A percentile compares a stretch with the other conserved stretches of the same genome.
These are phyloP conservation scores for Melinaea menophilus DNA, from an alignment of 2,888 invertebrate species.

Conservation along the genomic window DNA sequence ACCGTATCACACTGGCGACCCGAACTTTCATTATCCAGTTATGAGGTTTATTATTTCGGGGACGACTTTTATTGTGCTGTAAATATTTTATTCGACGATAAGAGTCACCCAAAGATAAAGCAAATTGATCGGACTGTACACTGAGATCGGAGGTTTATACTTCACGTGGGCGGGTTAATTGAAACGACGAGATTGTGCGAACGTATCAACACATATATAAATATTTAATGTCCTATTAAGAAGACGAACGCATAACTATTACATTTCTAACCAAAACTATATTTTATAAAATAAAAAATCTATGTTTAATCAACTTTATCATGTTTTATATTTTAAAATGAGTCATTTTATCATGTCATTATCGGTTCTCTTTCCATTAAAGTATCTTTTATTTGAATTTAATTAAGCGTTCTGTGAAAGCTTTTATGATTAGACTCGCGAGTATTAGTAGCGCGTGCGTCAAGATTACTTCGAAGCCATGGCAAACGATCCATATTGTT, in stretches of 20 bases:
- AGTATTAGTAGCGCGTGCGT: slow-evolving; percentile 53
- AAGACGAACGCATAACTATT: slow-evolving; percentile 42
- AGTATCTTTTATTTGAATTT: slow-evolving; percentile 62
- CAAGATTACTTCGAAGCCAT: slow-evolving; percentile 48
- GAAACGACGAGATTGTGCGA: slow-evolving; percentile 64
- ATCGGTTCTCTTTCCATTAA: slow-evolving; percentile 42
- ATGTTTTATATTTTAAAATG: background rate
- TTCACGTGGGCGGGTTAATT: slow-evolving; percentile 68
- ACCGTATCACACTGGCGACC: slow-evolving; percentile 34
- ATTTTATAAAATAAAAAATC: slow-evolving; percentile 12
- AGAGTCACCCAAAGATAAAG: slow-evolving; percentile 65
- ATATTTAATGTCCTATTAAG: slow-evolving; percentile 60
- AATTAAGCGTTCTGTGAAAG: slow-evolving; percentile 59
- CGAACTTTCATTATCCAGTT: slow-evolving; percentile 54
- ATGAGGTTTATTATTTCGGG: slow-evolving; percentile 67
- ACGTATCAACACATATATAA: slow-evolving; percentile 58
- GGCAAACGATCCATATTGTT: slow-evolving; percentile 49
- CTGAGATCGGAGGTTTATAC: slow-evolving; percentile 48
- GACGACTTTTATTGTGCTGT: slow-evolving; percentile 72
- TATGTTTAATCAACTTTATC: too few species aligned
- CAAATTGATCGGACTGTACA: slow-evolving; percentile 63
- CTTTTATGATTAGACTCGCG: slow-evolving; percentile 51
- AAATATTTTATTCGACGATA: slow-evolving; percentile 74
- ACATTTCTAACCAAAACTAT: slow-evolving; percentile 17
- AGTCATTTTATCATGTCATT: slow-evolving; percentile 33